phyloP scores from a whole-genome alignment of 2,113 vertebrate species.

The Motacilla alba region DNA sequence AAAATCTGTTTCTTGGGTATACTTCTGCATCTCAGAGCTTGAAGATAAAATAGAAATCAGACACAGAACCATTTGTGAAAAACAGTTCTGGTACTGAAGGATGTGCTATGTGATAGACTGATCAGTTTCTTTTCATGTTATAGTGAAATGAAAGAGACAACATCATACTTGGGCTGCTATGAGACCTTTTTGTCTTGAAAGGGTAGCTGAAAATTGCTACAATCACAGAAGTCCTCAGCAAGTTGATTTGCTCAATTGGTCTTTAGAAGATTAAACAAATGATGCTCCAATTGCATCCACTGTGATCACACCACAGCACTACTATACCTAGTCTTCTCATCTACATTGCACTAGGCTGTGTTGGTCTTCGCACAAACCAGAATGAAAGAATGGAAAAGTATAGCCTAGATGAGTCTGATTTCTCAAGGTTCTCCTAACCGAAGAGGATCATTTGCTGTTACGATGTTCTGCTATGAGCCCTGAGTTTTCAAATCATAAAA shows the following conservation, averaged over 20 bases:
- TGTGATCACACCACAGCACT: not conserved
- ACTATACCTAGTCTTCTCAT: not conserved
- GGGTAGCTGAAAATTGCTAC: not conserved
- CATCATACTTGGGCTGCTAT: not conserved
- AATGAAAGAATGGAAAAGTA: not conserved
- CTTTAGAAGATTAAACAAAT: not conserved
- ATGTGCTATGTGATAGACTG: not conserved
- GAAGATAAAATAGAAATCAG: not conserved
- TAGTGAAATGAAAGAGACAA: not conserved
- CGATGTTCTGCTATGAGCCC: fast-evolving
- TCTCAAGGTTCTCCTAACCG: not conserved
- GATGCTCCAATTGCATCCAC: not conserved
- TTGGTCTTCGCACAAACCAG: not conserved
- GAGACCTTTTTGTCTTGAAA: not conserved
- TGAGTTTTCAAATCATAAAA: not conserved
- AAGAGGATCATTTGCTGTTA: not conserved
- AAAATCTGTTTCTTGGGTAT: not conserved
- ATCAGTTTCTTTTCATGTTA: not conserved
- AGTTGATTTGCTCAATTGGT: not conserved
- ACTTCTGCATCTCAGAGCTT: not conserved
- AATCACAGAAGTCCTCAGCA: fast-evolving
- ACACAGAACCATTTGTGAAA: not conserved
- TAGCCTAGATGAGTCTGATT: not conserved
- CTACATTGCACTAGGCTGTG: fast-evolving
- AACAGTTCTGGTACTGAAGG: not conserved